Evolutionary conservation across 2,888 invertebrate genomes (phyloP).

Genomic region (Cataglyphis albicans): DNA sequence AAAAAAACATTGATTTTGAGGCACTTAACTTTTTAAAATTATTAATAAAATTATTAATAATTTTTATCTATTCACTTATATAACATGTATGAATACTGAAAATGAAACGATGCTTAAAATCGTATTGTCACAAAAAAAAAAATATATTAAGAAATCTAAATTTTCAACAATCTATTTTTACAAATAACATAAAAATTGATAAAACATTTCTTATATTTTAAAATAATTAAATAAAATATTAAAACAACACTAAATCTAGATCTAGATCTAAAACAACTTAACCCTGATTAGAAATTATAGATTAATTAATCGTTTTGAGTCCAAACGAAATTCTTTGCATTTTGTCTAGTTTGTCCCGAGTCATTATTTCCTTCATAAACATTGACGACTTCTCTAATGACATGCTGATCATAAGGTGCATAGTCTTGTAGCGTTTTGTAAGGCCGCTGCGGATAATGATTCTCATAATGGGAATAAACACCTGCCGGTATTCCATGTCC

Average conservation of each 20-base stretch:
- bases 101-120: neutral
- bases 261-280: neutral
- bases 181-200: neutral
- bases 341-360: slow-evolving; percentile 60
- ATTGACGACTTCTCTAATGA: slow-evolving; percentile 83
- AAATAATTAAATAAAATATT: neutral
- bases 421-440: slow-evolving; percentile 72
- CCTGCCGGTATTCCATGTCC: slow-evolving; percentile 60
- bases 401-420: slow-evolving; percentile 74
- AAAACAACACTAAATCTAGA: neutral
- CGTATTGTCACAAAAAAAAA: neutral
- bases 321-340: slow-evolving; percentile 82
- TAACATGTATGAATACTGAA: neutral
- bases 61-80: neutral
- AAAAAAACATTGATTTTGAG: neutral
- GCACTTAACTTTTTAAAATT: neutral
- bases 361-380: slow-evolving; percentile 79
- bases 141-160: neutral
- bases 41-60: neutral
- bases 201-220: slow-evolving; percentile 7
- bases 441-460: slow-evolving; percentile 73
- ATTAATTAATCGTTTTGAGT: slow-evolving; percentile 68
- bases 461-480: slow-evolving; percentile 68
- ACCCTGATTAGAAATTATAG: neutral
- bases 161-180: neutral